A percentile compares a stretch with the other conserved stretches of the same genome.
Conservation (phyloP, 2,113 vertebrate species). For the Rhombomys opimus region DNA sequence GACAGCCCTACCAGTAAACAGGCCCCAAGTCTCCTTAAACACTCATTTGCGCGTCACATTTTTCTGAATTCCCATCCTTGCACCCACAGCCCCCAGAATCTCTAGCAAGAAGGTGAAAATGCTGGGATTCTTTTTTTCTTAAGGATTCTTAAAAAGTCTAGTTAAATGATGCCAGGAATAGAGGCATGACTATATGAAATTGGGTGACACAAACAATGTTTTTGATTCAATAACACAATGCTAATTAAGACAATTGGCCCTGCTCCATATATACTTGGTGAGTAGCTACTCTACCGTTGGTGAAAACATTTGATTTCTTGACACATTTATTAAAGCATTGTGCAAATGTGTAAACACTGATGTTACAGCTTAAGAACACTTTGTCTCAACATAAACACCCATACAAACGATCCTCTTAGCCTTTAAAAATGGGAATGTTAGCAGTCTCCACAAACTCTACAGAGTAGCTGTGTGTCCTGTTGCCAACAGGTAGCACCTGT, state of each 20-base stretch:
- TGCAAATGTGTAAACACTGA: fast-evolving
- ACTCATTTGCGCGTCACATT: background rate
- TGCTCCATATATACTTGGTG: background rate
- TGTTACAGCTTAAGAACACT: background rate
- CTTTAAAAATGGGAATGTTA: background rate
- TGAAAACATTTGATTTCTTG: background rate
- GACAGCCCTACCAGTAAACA: background rate
- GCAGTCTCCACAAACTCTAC: background rate
- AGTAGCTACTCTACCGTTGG: background rate
- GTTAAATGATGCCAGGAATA: background rate
- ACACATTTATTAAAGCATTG: background rate
- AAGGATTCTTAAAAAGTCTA: slow-evolving; percentile 1
- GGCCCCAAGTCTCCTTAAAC: background rate
- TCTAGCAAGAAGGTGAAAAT: background rate
- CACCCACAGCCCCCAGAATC: background rate
- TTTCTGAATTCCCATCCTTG: background rate
- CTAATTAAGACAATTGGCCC: background rate
- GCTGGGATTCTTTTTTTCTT: background rate
- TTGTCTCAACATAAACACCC: background rate
- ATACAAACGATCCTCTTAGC: background rate
- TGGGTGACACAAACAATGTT: background rate
- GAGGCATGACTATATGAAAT: background rate
- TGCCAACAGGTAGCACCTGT: background rate
- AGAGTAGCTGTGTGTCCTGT: background rate
- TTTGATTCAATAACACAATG: background rate